Evolutionary conservation across 2,113 vertebrate species (phyloP).

Genomic region (Polypterus senegalus): DNA sequence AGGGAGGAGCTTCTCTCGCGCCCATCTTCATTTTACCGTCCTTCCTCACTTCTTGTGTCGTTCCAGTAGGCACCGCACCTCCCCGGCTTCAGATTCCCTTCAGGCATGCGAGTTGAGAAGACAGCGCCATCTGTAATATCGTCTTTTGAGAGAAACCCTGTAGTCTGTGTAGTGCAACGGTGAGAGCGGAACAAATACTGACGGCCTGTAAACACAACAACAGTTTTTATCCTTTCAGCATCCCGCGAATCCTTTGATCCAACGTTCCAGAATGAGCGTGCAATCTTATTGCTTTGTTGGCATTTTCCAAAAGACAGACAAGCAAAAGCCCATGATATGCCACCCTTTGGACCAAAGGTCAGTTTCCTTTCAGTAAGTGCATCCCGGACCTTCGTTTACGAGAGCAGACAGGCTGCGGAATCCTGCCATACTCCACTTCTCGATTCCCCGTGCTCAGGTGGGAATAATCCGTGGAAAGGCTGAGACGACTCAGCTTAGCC

Average conservation of each 20-base stretch:
- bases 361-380: no score
- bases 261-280: not conserved
- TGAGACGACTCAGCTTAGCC: not conserved
- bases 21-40: not conserved
- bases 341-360: no score
- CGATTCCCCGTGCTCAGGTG: no score
- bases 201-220: conserved; percentile 1
- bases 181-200: not conserved
- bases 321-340: not conserved
- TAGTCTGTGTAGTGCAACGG: no score
- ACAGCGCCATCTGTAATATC: not conserved
- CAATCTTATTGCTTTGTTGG: conserved; percentile 8
- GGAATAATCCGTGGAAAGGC: not conserved
- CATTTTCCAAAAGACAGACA: not conserved
- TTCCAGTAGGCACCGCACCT: not conserved
- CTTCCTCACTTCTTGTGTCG: not conserved
- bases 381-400: no score
- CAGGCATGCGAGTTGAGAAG: not conserved
- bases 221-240: not conserved
- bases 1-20: no score
- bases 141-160: no score
- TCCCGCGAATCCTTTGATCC: not conserved
- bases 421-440: no score
- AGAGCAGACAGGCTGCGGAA: no score
- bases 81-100: not conserved